These are phyloP conservation scores for Pangasius djambal DNA, from an alignment of 2,797 vertebrate species.

Conservation along the genomic window DNA sequence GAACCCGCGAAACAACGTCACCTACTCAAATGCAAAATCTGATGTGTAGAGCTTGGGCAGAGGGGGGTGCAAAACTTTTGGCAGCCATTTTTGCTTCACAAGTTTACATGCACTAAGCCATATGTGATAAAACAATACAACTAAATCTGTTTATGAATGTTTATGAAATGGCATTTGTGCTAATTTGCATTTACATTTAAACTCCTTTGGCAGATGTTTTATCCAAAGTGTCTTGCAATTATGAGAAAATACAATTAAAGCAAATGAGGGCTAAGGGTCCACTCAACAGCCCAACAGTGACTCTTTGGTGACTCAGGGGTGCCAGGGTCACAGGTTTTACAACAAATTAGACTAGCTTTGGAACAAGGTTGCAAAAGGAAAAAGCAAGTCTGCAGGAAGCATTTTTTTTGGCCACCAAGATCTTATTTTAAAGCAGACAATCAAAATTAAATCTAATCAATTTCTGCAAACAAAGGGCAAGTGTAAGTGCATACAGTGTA, in stretches of 20 bases:
- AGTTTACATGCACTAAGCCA: conserved; percentile 17
- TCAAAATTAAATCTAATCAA: neutral
- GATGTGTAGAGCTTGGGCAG: conserved; percentile 35
- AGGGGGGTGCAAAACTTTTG: conserved; percentile 16
- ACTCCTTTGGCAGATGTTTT: conserved; percentile 9
- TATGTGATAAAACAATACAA: neutral
- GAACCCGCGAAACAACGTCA: conserved; percentile 35
- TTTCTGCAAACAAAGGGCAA: neutral
- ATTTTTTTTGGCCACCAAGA: neutral
- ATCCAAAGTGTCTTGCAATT: neutral
- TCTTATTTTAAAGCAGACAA: neutral
- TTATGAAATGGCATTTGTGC: neutral
- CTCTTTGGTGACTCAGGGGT: neutral
- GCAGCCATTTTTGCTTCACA: conserved; percentile 23
- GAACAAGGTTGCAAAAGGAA: neutral
- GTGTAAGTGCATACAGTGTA: neutral
- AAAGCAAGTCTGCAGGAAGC: neutral
- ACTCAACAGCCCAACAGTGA: neutral
- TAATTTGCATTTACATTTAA: neutral
- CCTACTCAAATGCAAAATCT: conserved; percentile 40
- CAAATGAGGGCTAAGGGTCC: neutral
- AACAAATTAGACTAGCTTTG: neutral
- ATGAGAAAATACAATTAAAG: neutral
- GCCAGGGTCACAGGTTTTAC: conserved; percentile 1
- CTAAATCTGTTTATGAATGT: neutral